Evolutionary conservation across 2,888 invertebrate species (phyloP).

Genomic region (Chalcosyrphus nemorum): DNA sequence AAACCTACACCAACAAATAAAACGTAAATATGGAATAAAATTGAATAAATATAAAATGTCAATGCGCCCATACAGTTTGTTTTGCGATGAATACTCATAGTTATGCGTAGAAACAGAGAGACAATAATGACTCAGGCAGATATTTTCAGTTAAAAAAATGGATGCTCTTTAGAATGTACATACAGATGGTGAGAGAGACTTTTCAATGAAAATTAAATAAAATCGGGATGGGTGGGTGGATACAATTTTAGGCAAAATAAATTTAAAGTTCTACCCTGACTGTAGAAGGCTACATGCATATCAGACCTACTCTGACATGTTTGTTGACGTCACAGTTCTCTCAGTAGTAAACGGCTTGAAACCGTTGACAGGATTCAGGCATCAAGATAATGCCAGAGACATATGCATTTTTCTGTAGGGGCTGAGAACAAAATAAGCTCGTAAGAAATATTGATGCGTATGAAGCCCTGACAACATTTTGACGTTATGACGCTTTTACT

Average conservation of each 20-base stretch:
- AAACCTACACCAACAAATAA: not conserved
- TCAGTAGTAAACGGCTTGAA: no score
- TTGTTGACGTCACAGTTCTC: no score
- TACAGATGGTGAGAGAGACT: not conserved
- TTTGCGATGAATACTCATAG: slow-evolving; percentile 19
- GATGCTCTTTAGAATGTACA: not conserved
- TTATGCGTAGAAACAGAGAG: slow-evolving; percentile 42
- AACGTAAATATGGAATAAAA: not conserved
- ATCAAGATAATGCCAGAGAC: no score
- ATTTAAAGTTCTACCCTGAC: no score
- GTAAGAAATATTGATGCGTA: no score
- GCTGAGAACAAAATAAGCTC: no score
- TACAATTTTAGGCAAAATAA: not conserved
- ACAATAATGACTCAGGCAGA: slow-evolving; percentile 41
- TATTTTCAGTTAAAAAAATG: not conserved
- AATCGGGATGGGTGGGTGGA: not conserved
- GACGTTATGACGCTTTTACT: no score
- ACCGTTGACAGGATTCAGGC: no score
- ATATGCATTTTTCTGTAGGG: no score
- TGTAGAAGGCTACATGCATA: no score
- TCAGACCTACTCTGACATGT: no score
- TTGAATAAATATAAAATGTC: slow-evolving; percentile 22
- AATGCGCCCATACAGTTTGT: slow-evolving; percentile 46
- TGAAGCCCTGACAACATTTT: no score
- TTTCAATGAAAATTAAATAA: slow-evolving; percentile 4